A percentile compares a stretch with the other conserved stretches of the same genome.
Evolutionary conservation across 53 echinoderm and acorn worm species (phyloP).

Genomic region (Luidia sarsii): DNA sequence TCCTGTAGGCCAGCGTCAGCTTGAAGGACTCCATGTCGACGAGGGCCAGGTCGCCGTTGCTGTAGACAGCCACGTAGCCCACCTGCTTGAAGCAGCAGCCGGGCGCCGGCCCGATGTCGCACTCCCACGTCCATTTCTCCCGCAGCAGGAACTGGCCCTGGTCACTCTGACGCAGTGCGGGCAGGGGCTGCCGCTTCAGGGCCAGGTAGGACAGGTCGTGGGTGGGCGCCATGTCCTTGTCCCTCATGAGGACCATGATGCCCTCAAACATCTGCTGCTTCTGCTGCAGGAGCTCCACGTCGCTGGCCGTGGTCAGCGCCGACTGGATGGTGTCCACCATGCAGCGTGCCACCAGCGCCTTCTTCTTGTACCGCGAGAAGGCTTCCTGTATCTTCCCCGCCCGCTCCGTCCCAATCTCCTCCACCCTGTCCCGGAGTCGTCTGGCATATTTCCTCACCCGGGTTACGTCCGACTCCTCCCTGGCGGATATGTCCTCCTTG

Average conservation of each 20-base stretch:
- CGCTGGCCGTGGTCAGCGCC: not conserved
- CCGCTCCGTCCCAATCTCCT: not conserved
- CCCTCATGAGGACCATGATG: not conserved
- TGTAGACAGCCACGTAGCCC: constrained; percentile 21
- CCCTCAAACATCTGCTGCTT: not conserved
- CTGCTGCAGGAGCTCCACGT: constrained; percentile 6
- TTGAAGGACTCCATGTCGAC: constrained; percentile 23
- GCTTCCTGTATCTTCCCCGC: not conserved
- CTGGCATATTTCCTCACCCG: not conserved
- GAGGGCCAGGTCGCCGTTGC: constrained; percentile 13
- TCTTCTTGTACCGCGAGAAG: not conserved
- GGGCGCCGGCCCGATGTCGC: not conserved
- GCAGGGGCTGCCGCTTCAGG: not conserved
- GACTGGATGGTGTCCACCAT: not conserved
- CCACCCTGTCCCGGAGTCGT: not conserved
- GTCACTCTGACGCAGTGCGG: not conserved
- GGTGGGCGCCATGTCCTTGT: not conserved
- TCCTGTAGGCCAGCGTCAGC: not conserved
- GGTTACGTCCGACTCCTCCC: not conserved
- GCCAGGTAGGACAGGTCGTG: constrained; percentile 15
- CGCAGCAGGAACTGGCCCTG: constrained; percentile 14
- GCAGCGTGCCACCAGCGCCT: not conserved
- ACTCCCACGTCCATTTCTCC: constrained; percentile 4
- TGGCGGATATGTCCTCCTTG: not conserved
- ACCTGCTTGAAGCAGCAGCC: not conserved